These are phyloP conservation scores for Halocaridina rubra DNA, from an alignment of 2,888 invertebrate species.

Conservation along the genomic window DNA sequence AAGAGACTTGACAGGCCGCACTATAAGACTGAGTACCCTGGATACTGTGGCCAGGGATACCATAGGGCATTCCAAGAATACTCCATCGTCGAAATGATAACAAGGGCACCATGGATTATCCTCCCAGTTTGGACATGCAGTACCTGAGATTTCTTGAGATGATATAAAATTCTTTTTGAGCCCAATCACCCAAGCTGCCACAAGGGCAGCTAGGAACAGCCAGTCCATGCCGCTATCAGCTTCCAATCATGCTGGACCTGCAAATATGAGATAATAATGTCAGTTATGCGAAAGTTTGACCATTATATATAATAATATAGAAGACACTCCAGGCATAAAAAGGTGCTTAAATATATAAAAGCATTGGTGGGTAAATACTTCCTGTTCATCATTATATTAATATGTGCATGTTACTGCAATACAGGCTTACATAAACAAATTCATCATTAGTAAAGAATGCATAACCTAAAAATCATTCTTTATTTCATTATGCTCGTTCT, in stretches of 20 bases:
- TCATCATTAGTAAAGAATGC: not conserved
- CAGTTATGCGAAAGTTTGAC: not conserved
- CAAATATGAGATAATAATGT: not conserved
- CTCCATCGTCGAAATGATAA: constrained; percentile 91
- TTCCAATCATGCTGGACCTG: constrained; percentile 9
- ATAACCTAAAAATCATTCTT: not conserved
- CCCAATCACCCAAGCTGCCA: constrained; percentile 21
- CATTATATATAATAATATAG: no score
- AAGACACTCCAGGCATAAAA: not conserved
- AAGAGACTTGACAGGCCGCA: constrained; percentile 79
- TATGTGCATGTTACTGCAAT: not conserved
- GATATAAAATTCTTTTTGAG: constrained; percentile 65
- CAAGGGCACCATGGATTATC: constrained; percentile 78
- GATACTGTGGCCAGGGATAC: constrained; percentile 81
- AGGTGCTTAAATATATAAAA: no score
- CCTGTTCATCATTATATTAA: no score
- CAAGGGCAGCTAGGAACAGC: constrained; percentile 31
- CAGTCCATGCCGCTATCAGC: constrained; percentile 23
- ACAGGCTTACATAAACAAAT: not conserved
- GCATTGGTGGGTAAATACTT: no score
- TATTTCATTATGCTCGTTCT: not conserved
- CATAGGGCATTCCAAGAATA: constrained; percentile 89
- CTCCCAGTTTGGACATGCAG: constrained; percentile 66
- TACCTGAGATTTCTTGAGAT: constrained; percentile 68
- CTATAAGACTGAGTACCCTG: constrained; percentile 74